Conservation (phyloP, 2,888 invertebrate species). For the Ichneumoninae sp. region DNA sequence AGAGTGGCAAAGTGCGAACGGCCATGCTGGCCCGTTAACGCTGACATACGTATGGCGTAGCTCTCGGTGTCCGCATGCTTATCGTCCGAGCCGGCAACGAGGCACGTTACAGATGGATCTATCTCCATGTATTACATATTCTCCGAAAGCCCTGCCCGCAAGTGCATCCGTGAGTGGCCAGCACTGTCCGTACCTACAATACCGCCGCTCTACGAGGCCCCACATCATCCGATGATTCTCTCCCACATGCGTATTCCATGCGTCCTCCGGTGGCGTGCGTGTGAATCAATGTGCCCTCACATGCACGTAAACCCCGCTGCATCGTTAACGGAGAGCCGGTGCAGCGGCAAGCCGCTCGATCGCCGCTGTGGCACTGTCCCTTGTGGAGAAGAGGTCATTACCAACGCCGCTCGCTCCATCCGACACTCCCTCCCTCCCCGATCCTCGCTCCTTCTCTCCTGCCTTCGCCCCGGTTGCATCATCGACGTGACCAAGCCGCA, state of each 20-base stretch:
- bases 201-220: conserved; percentile 3
- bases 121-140: conserved; percentile 26
- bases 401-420: conserved; percentile 54
- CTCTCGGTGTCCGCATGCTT: neutral
- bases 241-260: neutral
- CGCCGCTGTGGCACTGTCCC: conserved; percentile 60
- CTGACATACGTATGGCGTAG: neutral
- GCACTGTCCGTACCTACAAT: conserved; percentile 10
- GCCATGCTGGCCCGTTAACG: neutral
- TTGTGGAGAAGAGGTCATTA: conserved; percentile 65
- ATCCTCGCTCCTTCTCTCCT: conserved; percentile 34
- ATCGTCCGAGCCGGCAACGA: conserved; percentile 15
- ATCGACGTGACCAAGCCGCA: conserved; percentile 46
- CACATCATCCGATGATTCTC: conserved; percentile 29
- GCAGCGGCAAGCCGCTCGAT: conserved; percentile 57
- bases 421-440: conserved; percentile 28
- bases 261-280: conserved; percentile 9
- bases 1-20: neutral
- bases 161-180: conserved; percentile 43
- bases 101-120: conserved; percentile 7
- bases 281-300: conserved; percentile 39
- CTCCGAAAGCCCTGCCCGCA: conserved; percentile 35
- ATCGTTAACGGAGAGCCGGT: conserved; percentile 62
- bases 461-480: conserved; percentile 33
- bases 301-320: conserved; percentile 37